A percentile compares a stretch with the other conserved stretches of the same genome.
These are phyloP conservation scores for Pseudochromis fuscus DNA, from an alignment of 2,797 vertebrate genomes.

Conservation along the genomic window DNA sequence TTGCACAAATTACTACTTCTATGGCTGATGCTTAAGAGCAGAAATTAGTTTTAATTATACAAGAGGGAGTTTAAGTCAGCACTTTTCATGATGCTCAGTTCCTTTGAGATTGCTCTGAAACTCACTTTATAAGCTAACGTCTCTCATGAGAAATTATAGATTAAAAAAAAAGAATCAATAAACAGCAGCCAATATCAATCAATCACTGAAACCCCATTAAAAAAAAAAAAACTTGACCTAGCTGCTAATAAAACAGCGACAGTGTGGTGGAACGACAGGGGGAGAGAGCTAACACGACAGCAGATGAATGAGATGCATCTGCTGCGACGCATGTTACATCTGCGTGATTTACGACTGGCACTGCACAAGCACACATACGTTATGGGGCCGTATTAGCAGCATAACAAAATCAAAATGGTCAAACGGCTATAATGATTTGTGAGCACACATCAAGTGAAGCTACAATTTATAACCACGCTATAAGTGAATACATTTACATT, in stretches of 20 bases:
- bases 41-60: constrained; percentile 38
- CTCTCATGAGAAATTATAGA: constrained; percentile 49
- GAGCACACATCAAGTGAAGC: not conserved
- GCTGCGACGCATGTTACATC: not conserved
- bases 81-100: constrained; percentile 32
- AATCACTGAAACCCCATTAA: constrained; percentile 48
- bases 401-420: constrained; percentile 26
- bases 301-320: constrained; percentile 31
- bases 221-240: constrained; percentile 43
- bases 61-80: constrained; percentile 35
- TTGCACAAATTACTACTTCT: constrained; percentile 17
- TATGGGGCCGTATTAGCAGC: constrained; percentile 9
- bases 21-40: constrained; percentile 34
- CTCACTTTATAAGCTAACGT: constrained; percentile 18
- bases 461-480: constrained; percentile 1
- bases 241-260: constrained; percentile 49
- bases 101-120: constrained; percentile 32
- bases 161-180: constrained; percentile 68
- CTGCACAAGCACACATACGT: constrained; percentile 24
- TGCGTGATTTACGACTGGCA: constrained; percentile 38
- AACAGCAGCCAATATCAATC: constrained; percentile 61
- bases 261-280: constrained; percentile 1
- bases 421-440: constrained; percentile 2
- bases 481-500: not conserved
- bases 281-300: not conserved